Evolutionary conservation across 2,888 invertebrate species (phyloP).

Genomic region (Ophonus ardosiacus): DNA sequence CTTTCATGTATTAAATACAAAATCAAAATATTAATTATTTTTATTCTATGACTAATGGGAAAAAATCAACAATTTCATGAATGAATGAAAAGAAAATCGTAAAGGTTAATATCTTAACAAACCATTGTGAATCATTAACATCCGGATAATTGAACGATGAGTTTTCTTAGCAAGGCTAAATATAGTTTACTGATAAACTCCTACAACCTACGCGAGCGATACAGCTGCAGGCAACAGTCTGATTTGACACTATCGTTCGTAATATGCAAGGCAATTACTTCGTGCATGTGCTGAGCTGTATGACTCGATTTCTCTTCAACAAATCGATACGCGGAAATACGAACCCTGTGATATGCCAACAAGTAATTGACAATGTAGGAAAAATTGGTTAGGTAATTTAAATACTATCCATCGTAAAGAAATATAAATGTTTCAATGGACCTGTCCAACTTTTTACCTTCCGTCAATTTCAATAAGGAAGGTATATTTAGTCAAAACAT

Average conservation of each 20-base stretch:
- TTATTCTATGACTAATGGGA: too few species aligned
- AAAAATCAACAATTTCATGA: too few species aligned
- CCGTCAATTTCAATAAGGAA: too few species aligned
- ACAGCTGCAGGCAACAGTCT: background rate
- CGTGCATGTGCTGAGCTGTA: background rate
- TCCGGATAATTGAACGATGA: slow-evolving; percentile 1
- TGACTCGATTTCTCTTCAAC: background rate
- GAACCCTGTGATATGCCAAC: background rate
- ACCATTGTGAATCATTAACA: background rate
- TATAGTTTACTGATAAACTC: background rate
- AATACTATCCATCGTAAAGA: too few species aligned
- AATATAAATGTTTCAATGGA: too few species aligned
- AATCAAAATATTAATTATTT: too few species aligned
- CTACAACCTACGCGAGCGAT: background rate
- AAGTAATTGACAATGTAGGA: background rate
- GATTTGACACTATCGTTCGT: slow-evolving; percentile 1
- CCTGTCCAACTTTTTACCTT: too few species aligned
- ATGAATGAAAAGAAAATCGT: too few species aligned
- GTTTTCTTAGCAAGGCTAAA: slow-evolving; percentile 8
- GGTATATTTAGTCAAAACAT: too few species aligned
- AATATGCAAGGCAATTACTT: slow-evolving; percentile 9
- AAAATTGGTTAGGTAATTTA: too few species aligned
- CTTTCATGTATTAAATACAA: too few species aligned
- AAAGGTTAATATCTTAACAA: too few species aligned
- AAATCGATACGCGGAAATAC: slow-evolving; percentile 15